phyloP scores from a whole-genome alignment of 2,797 vertebrate genomes.

The Chiroxiphia lanceolata region DNA sequence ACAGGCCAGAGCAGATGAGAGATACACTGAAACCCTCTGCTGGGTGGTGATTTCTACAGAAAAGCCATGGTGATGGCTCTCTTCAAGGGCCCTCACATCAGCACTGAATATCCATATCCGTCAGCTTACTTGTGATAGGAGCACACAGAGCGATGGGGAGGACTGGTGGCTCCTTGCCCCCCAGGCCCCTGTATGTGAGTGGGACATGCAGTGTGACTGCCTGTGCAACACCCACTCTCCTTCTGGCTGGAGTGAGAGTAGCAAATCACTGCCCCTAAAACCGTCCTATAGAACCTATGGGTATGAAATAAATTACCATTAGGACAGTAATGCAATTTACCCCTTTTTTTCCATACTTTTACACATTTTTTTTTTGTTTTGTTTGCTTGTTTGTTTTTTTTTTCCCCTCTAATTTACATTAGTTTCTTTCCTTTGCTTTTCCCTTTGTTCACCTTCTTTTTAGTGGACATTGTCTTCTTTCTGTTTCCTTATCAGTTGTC shows the following conservation, averaged over 20 bases:
- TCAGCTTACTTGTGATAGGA: not conserved
- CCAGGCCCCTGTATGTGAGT: rapidly evolving
- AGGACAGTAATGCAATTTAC: not conserved
- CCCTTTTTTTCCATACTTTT: not conserved
- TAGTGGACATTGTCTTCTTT: not conserved
- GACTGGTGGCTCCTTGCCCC: rapidly evolving
- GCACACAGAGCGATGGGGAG: not conserved
- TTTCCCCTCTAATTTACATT: not conserved
- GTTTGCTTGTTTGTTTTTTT: not conserved
- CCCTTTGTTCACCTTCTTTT: not conserved
- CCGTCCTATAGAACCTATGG: not conserved
- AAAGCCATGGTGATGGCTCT: rapidly evolving
- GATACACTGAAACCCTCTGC: not conserved
- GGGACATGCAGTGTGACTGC: rapidly evolving
- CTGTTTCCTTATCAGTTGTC: not conserved
- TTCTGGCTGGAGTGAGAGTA: not conserved
- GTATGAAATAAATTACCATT: not conserved
- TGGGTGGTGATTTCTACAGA: not conserved
- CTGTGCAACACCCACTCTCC: rapidly evolving
- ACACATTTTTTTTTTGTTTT: not conserved
- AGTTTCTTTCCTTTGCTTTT: not conserved
- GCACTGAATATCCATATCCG: not conserved
- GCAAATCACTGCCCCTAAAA: not conserved
- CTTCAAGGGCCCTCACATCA: not conserved
- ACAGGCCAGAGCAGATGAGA: not conserved